Evolutionary conservation across 1,140 invertebrate species (phyloP).

Genomic region (Hylaeus volcanicus): DNA sequence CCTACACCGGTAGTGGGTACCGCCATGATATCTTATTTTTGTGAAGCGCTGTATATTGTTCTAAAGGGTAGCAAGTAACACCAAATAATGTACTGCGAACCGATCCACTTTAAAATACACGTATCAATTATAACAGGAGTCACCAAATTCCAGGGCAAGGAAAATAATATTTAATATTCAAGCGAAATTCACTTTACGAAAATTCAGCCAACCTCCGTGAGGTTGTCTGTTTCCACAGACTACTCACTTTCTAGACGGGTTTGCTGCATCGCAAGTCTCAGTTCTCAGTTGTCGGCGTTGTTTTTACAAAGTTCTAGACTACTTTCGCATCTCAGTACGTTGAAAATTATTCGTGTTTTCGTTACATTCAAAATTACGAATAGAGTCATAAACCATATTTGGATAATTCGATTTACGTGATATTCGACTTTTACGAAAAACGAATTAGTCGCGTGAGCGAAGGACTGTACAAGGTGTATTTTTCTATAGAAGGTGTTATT

Average conservation of each 20-base stretch:
- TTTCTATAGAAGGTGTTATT: background rate
- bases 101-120: constrained; percentile 37
- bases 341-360: background rate
- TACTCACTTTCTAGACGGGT: constrained; percentile 50
- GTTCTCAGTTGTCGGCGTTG: background rate
- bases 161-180: constrained; percentile 58
- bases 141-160: constrained; percentile 39
- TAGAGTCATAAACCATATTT: background rate
- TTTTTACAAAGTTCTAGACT: constrained; percentile 13
- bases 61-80: constrained; percentile 49
- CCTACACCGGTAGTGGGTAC: constrained; percentile 80
- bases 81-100: constrained; percentile 31
- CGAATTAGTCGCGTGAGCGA: too few species aligned
- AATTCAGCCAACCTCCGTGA: constrained; percentile 70
- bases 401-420: background rate
- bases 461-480: too few species aligned
- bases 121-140: constrained; percentile 36
- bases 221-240: constrained; percentile 63
- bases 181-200: constrained; percentile 63
- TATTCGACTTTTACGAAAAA: background rate
- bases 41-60: constrained; percentile 66
- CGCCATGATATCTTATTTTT: constrained; percentile 77
- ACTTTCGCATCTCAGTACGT: background rate
- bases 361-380: background rate
- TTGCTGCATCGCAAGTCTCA: background rate